A percentile compares a stretch with the other conserved stretches of the same genome.
Evolutionary conservation across 2,888 invertebrate species (phyloP).

Genomic region (Nebria brevicollis): DNA sequence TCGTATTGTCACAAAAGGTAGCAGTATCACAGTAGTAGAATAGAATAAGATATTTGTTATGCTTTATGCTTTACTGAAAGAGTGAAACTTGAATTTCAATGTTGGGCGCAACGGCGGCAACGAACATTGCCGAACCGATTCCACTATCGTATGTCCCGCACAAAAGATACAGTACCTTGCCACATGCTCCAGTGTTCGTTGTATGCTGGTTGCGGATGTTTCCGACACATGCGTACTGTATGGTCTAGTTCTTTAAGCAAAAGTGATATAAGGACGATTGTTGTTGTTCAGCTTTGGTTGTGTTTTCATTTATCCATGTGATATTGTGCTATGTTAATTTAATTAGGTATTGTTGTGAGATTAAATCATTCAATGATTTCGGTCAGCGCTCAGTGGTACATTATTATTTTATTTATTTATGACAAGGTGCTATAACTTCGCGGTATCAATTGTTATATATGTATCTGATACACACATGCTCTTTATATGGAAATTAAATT

Average conservation of each 20-base stretch:
- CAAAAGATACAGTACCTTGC: slow-evolving; percentile 33
- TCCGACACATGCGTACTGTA: slow-evolving; percentile 39
- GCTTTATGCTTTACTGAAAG: neutral
- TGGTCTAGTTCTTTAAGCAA: slow-evolving; percentile 19
- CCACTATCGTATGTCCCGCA: slow-evolving; percentile 9
- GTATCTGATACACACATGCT: neutral
- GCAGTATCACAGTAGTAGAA: neutral
- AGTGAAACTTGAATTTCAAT: slow-evolving; percentile 15
- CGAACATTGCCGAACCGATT: slow-evolving; percentile 31
- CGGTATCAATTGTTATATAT: neutral
- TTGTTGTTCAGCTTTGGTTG: slow-evolving; percentile 24
- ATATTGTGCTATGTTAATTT: slow-evolving; percentile 28
- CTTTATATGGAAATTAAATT: neutral
- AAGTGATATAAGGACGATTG: slow-evolving; percentile 30
- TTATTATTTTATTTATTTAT: slow-evolving; percentile 5
- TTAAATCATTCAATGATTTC: slow-evolving; percentile 7
- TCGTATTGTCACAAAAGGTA: neutral
- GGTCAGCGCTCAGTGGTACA: slow-evolving; percentile 34
- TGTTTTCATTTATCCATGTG: slow-evolving; percentile 27
- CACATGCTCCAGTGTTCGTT: slow-evolving; percentile 44
- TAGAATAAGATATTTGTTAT: neutral
- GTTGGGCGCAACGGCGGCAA: neutral
- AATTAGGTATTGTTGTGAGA: slow-evolving; percentile 32
- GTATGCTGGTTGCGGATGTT: slow-evolving; percentile 37
- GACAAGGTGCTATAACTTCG: neutral